Evolutionary conservation across 2,113 vertebrate species (phyloP).

Genomic region (Xyrauchen texanus): DNA sequence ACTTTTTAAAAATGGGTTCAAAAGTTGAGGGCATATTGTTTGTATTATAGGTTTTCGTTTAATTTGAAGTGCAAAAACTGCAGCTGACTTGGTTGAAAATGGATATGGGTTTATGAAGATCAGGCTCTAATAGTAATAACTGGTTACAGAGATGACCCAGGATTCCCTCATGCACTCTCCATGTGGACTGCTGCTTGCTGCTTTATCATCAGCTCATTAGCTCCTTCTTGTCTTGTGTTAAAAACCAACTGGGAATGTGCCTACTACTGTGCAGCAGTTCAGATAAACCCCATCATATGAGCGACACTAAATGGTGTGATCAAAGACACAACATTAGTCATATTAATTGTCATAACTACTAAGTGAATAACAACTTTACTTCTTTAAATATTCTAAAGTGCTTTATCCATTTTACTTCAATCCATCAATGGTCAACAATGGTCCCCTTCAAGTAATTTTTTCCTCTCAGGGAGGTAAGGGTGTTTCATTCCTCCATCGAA

Average conservation of each 20-base stretch:
- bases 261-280: too few relatives aligned
- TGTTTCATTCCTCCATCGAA: constrained; percentile 24
- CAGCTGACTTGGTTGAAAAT: background rate
- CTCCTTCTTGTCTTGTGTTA: background rate
- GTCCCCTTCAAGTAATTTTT: background rate
- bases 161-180: background rate
- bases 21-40: background rate
- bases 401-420: too few relatives aligned
- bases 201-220: constrained; percentile 6
- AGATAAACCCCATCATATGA: background rate
- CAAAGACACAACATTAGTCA: too few relatives aligned
- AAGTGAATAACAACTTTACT: too few relatives aligned
- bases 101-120: background rate
- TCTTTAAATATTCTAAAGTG: too few relatives aligned
- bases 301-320: background rate
- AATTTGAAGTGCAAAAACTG: background rate
- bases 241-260: too few relatives aligned
- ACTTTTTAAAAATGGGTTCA: too few relatives aligned
- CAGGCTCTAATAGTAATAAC: background rate
- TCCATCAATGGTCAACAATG: too few relatives aligned
- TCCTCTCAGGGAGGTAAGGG: background rate
- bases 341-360: too few relatives aligned
- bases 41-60: background rate
- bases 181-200: background rate
- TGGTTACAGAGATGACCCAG: background rate